Evolutionary conservation across 2,888 invertebrate genomes (phyloP), one percentile per base, ranked within the genome.

Genomic region (Apotomis turbidana): DNA sequence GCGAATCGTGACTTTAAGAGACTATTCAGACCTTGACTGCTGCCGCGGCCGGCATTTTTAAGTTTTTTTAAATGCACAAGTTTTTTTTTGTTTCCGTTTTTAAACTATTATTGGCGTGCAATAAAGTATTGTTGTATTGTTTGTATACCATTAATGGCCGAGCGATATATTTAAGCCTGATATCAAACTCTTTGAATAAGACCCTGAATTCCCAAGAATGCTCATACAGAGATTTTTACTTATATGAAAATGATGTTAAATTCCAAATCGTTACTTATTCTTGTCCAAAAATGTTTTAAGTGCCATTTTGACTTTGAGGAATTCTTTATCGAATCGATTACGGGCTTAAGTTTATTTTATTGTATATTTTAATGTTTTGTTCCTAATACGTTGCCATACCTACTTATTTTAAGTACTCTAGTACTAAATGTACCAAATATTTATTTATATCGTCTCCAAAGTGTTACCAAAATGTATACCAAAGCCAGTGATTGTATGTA

Each of bases 311-410:
- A 68, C 57, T 63, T 13, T 55, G 12, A 68, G 52, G 63, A 62
- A 46, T 66, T 63, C 54, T 12, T 54, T 64, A 44, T 41, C 55
- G 15, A 49, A 58, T 44, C n/a, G 12, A 46, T 54, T 68, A 54
- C 10, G 70, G 49, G 41, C 10, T 61, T n/a, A 54, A 49, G 36
- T 58, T 74, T 62, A 77, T 73, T 64, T 70, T 61, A 68, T 57
- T 57, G 51, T 46, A 74, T 38, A 57, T 73, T 58, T 69, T 70
- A 68, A 60, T 27, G 15, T 51, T 9, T 73, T 10, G 79, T 84
- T 87, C 84, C 84, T 87, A 83, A 77, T 62, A 13, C 38, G 74
- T 72, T 75, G 74, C 76, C 76, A 76, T 76, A 71, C 73, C 74
- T 75, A 70, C 73, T 74, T 75, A 70, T 77, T 76, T 77, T 75